Conservation (phyloP, 1,140 invertebrate species). For the Sinonovacula constricta region DNA sequence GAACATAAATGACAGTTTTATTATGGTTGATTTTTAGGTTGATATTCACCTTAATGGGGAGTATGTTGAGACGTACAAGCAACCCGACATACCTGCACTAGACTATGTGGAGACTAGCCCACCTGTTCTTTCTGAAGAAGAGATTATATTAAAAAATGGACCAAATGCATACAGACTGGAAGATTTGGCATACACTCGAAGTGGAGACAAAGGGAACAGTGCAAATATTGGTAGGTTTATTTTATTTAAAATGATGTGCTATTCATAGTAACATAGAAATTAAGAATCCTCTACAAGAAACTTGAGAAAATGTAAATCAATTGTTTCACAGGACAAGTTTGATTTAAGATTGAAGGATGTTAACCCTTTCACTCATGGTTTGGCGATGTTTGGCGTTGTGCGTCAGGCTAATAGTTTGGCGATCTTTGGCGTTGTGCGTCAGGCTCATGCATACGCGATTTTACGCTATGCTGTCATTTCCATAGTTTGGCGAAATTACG, state of each 20-base stretch:
- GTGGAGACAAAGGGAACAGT: conserved; percentile 81
- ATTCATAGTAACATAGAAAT: background rate
- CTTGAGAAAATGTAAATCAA: background rate
- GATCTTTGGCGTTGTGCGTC: too few relatives aligned
- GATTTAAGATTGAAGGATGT: too few relatives aligned
- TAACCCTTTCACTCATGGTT: too few relatives aligned
- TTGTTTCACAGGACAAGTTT: too few relatives aligned
- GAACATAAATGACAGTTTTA: too few relatives aligned
- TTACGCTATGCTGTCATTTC: too few relatives aligned
- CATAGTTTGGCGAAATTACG: too few relatives aligned
- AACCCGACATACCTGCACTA: conserved; percentile 53
- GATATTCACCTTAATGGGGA: conserved; percentile 70
- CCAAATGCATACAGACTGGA: conserved; percentile 76
- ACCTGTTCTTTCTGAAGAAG: conserved; percentile 12
- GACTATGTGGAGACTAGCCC: conserved; percentile 53
- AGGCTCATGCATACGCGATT: too few relatives aligned
- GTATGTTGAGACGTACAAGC: conserved; percentile 60
- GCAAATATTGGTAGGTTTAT: conserved; percentile 79
- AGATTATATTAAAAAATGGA: conserved; percentile 57
- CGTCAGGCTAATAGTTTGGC: too few relatives aligned
- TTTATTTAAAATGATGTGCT: conserved; percentile 1
- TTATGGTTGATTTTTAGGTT: conserved; percentile 57
- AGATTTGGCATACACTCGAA: conserved; percentile 80
- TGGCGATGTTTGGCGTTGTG: too few relatives aligned
- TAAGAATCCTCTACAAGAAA: background rate